phyloP scores from a whole-genome alignment of 2,113 vertebrate genomes.

The Athene noctua region DNA sequence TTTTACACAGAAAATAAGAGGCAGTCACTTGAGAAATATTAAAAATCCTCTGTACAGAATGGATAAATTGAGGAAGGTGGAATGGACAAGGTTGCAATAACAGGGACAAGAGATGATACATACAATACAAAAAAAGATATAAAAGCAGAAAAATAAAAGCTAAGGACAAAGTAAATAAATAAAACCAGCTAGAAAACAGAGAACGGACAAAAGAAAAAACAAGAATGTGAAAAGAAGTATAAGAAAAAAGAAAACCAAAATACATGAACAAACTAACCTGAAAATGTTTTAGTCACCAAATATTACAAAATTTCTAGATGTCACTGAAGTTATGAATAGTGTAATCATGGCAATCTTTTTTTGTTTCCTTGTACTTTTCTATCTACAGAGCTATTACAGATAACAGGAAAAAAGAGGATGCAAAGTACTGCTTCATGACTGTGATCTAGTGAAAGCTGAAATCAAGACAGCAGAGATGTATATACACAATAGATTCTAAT shows the following conservation, averaged over 20 bases:
- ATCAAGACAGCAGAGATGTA: background rate
- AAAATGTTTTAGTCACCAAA: background rate
- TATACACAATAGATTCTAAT: background rate
- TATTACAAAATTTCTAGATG: background rate
- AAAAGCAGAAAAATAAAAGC: background rate
- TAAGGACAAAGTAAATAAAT: background rate
- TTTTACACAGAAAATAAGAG: background rate
- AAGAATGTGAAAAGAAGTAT: background rate
- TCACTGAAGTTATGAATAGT: background rate
- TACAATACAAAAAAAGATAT: background rate
- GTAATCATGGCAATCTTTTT: background rate
- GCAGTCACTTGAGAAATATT: background rate
- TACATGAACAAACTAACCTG: fast-evolving
- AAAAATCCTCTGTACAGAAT: background rate
- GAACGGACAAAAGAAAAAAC: background rate
- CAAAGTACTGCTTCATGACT: background rate
- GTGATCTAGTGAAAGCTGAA: background rate
- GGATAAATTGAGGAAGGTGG: background rate
- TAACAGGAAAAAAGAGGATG: background rate
- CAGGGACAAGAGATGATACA: background rate
- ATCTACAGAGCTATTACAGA: background rate
- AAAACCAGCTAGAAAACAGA: background rate
- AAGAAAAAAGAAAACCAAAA: background rate
- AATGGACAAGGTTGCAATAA: background rate
- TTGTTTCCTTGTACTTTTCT: background rate